A percentile compares a stretch with the other conserved stretches of the same genome.
phyloP scores from a whole-genome alignment of 2,113 vertebrate species.

The Campylomormyrus tamandua region DNA sequence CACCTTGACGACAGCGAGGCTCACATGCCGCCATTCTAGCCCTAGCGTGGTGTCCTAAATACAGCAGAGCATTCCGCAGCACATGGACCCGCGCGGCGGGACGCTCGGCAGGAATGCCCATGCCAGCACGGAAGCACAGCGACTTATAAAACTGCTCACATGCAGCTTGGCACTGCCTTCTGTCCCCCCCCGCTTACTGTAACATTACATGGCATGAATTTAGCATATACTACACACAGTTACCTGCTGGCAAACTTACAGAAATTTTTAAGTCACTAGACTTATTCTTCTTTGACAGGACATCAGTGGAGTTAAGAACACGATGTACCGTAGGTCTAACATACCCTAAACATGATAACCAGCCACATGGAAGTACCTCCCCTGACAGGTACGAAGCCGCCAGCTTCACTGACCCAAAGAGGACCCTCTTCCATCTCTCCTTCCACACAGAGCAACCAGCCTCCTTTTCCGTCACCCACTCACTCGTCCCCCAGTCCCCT shows the following conservation, averaged over 20 bases:
- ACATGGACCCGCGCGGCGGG: neutral
- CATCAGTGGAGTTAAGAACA: neutral
- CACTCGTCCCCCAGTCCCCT: slow-evolving; percentile 23
- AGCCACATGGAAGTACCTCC: neutral
- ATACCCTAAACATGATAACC: neutral
- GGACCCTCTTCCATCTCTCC: neutral
- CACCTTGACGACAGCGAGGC: neutral
- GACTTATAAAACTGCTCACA: neutral
- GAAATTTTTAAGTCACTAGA: neutral
- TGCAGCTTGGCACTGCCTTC: neutral
- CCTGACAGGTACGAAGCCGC: neutral
- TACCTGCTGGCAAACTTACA: neutral
- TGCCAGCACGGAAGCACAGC: too few species aligned
- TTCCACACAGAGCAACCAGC: slow-evolving; percentile 38
- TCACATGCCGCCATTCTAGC: slow-evolving; percentile 41
- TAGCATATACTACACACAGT: neutral
- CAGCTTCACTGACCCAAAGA: neutral
- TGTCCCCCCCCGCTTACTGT: neutral
- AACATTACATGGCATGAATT: neutral
- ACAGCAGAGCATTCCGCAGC: neutral
- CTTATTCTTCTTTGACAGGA: neutral
- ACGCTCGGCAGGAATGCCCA: neutral
- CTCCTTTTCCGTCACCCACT: slow-evolving; percentile 26
- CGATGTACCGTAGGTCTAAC: neutral
- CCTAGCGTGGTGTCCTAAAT: slow-evolving; percentile 39